phyloP scores from a whole-genome alignment of 2,797 vertebrate species.

The Sphaeramia orbicularis region DNA sequence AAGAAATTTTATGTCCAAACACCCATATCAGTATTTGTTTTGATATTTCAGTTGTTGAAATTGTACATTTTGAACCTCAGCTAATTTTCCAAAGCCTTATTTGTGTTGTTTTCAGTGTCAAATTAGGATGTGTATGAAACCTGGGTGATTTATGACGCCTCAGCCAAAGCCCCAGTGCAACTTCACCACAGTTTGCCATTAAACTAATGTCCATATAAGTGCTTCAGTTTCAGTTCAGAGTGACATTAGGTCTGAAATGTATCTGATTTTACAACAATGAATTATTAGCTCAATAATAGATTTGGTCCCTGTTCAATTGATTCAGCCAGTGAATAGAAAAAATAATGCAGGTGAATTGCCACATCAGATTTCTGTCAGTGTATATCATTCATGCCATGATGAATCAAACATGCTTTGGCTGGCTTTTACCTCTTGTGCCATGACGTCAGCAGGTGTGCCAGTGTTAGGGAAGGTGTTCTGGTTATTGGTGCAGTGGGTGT shows the following conservation, averaged over 20 bases:
- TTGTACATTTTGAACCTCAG: slow-evolving; percentile 78
- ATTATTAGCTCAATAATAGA: slow-evolving; percentile 1
- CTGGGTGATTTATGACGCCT: slow-evolving; percentile 9
- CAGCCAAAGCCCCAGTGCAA: slow-evolving; percentile 54
- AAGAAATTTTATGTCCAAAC: slow-evolving; percentile 76
- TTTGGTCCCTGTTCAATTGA: slow-evolving; percentile 6
- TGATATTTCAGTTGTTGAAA: slow-evolving; percentile 57
- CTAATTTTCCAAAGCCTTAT: slow-evolving; percentile 84
- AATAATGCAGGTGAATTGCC: slow-evolving; percentile 25
- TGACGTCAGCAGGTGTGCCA: slow-evolving; percentile 55
- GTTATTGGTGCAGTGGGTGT: slow-evolving; percentile 64
- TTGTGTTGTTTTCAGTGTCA: slow-evolving; percentile 57
- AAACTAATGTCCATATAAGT: slow-evolving; percentile 29
- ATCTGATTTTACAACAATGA: slow-evolving; percentile 26
- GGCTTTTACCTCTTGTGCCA: slow-evolving; percentile 66
- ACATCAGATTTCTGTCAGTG: slow-evolving; percentile 35
- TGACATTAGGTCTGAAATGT: slow-evolving; percentile 11
- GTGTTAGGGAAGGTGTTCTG: slow-evolving; percentile 59
- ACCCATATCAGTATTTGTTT: slow-evolving; percentile 82
- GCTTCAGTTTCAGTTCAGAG: slow-evolving; percentile 29
- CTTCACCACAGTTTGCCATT: slow-evolving; percentile 48
- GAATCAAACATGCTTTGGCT: slow-evolving; percentile 28
- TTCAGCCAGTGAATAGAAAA: slow-evolving; percentile 25
- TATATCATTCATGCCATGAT: slow-evolving; percentile 41
- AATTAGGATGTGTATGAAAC: slow-evolving; percentile 23